Percentiles rank a stretch among this genome's conserved stretches.
These are phyloP conservation scores for Rhabdophis nuchalis DNA, from an alignment of 2,797 vertebrate genomes.

Conservation along the genomic window DNA sequence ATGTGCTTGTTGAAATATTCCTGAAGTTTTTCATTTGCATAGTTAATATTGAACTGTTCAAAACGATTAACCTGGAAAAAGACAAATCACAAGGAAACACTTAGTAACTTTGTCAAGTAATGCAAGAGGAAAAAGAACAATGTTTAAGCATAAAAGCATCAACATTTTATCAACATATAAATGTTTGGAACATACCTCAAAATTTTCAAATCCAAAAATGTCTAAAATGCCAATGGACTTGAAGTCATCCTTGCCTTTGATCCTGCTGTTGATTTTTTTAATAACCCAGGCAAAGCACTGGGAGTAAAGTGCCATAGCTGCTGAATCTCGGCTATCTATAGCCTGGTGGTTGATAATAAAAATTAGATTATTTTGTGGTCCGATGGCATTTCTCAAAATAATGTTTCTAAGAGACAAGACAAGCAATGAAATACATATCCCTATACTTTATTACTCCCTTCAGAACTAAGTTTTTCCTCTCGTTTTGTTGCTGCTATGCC, in stretches of 20 bases:
- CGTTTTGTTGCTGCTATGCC: background rate
- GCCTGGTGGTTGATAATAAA: conserved; percentile 72
- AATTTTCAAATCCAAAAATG: conserved; percentile 99
- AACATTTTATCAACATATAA: background rate
- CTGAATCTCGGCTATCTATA: conserved; percentile 91
- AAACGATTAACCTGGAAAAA: conserved; percentile 87
- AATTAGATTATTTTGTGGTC: background rate
- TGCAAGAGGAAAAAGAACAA: background rate
- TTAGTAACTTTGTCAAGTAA: background rate
- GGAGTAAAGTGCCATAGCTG: conserved; percentile 97
- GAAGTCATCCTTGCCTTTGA: conserved; percentile 89
- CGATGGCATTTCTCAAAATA: background rate
- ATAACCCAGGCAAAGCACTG: conserved; percentile 97
- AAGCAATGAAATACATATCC: background rate
- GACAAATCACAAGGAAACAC: conserved; percentile 6
- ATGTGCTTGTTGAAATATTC: conserved; percentile 99
- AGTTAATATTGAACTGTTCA: conserved; percentile 99
- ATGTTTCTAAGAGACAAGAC: background rate
- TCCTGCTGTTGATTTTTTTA: conserved; percentile 86
- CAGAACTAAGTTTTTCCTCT: background rate
- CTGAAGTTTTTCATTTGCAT: conserved; percentile 98
- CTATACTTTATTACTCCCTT: background rate
- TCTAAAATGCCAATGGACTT: conserved; percentile 94
- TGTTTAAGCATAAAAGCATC: background rate
- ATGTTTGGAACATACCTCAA: conserved; percentile 77